A percentile compares a stretch with the other conserved stretches of the same genome.
Conservation (phyloP, 2,888 invertebrate genomes). For the Epistrophe eligans region DNA sequence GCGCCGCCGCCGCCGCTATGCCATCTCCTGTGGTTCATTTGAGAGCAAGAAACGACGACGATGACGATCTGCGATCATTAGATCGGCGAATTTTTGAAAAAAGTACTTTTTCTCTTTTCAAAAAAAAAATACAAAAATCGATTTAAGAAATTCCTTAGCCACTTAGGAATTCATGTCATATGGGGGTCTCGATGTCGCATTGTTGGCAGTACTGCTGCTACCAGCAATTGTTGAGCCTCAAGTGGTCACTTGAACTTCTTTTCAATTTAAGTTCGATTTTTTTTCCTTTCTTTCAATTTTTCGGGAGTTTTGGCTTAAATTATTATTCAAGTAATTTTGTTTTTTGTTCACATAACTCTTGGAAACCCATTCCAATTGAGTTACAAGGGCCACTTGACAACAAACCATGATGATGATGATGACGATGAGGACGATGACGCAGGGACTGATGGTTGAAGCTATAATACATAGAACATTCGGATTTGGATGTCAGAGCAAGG, state of each 20-base stretch:
- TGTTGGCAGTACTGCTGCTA: conserved; percentile 37
- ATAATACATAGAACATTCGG: neutral
- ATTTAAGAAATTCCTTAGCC: conserved; percentile 59
- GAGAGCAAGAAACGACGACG: conserved; percentile 1
- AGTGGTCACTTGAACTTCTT: conserved; percentile 75
- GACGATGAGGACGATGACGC: conserved; percentile 44
- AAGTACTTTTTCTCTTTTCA: conserved; percentile 7
- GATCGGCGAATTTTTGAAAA: conserved; percentile 50
- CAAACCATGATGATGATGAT: conserved; percentile 32
- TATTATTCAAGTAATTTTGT: conserved; percentile 38
- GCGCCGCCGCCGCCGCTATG: neutral
- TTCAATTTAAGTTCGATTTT: conserved; percentile 60
- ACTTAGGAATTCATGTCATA: conserved; percentile 74
- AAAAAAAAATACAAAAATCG: neutral
- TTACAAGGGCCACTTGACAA: conserved; percentile 74
- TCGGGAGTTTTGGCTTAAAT: conserved; percentile 56
- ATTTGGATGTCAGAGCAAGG: conserved; percentile 61
- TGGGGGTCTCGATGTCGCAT: conserved; percentile 62
- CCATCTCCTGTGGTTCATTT: conserved; percentile 42
- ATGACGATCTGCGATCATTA: conserved; percentile 46
- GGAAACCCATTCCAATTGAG: conserved; percentile 75
- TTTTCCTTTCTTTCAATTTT: conserved; percentile 36
- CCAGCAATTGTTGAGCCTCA: conserved; percentile 72
- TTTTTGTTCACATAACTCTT: conserved; percentile 65
- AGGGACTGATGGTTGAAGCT: conserved; percentile 34